phyloP scores from a whole-genome alignment of 1,140 invertebrate species.

The Drosophila bipectinata region DNA sequence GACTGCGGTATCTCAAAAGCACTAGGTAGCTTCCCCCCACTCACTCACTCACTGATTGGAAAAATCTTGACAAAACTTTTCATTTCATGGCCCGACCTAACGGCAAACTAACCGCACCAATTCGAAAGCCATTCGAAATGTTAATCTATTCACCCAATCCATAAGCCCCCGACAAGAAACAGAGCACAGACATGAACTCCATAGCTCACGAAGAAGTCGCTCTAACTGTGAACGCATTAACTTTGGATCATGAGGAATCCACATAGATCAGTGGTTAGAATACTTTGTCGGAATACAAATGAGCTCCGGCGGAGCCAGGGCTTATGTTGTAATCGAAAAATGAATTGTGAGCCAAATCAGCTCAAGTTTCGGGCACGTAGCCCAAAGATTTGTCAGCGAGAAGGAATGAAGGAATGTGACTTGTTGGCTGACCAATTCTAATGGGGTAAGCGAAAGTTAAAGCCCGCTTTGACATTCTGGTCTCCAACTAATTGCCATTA shows the following conservation, averaged over 20 bases:
- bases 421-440: constrained; percentile 12
- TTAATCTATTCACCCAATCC: constrained; percentile 65
- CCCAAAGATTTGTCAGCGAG: constrained; percentile 58
- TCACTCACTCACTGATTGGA: constrained; percentile 10
- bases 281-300: constrained; percentile 63
- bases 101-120: constrained; percentile 54
- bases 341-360: constrained; percentile 14
- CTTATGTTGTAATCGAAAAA: constrained; percentile 40
- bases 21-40: neutral
- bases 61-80: constrained; percentile 55
- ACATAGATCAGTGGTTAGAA: constrained; percentile 41
- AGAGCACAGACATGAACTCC: constrained; percentile 55
- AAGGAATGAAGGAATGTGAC: constrained; percentile 9
- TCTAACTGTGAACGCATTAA: constrained; percentile 70
- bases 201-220: constrained; percentile 46
- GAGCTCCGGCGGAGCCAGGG: constrained; percentile 28
- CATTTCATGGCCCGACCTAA: constrained; percentile 56
- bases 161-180: constrained; percentile 10
- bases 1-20: constrained; percentile 25
- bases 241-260: constrained; percentile 49
- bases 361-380: constrained; percentile 46
- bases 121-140: constrained; percentile 62
- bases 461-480: constrained; percentile 34
- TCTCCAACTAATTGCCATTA: constrained; percentile 49
- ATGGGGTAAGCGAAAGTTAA: constrained; percentile 33